phyloP scores from a whole-genome alignment of 1,140 invertebrate species.

The Diorhabda elongata region DNA sequence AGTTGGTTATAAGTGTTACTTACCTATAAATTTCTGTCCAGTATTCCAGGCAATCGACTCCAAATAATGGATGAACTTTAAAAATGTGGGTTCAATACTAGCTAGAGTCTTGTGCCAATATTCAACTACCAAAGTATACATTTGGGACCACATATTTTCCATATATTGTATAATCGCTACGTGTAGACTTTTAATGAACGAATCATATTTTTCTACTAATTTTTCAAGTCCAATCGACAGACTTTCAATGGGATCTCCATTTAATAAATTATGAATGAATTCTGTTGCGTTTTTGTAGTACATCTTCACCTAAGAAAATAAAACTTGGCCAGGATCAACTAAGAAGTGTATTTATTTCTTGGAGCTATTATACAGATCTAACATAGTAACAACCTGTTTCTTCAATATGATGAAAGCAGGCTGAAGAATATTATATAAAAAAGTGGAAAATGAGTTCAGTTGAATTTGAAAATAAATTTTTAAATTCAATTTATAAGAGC shows the following conservation, averaged over 20 bases:
- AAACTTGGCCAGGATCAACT: too few species aligned
- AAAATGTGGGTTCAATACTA: constrained; percentile 70
- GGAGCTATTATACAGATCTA: too few species aligned
- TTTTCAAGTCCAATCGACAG: constrained; percentile 63
- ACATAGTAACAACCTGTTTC: too few species aligned
- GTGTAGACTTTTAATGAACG: constrained; percentile 71
- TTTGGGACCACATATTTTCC: constrained; percentile 65
- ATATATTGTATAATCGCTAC: constrained; percentile 71
- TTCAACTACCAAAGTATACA: constrained; percentile 55
- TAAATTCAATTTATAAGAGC: too few species aligned
- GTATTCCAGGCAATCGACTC: constrained; percentile 70
- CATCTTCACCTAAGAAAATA: constrained; percentile 53
- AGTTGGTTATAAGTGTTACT: constrained; percentile 3
- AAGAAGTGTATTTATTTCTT: too few species aligned
- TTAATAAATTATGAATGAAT: constrained; percentile 61
- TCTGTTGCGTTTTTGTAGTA: constrained; percentile 67
- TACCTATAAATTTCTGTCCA: constrained; percentile 62
- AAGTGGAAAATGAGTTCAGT: too few species aligned
- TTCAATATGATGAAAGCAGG: too few species aligned
- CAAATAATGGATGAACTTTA: constrained; percentile 67
- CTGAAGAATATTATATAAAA: too few species aligned
- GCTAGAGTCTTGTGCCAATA: constrained; percentile 69
- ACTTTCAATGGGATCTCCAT: constrained; percentile 67
- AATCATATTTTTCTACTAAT: constrained; percentile 70
- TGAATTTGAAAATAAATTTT: too few species aligned